Evolutionary conservation across 2,888 invertebrate genomes (phyloP), one percentile per base, ranked within the genome.

Genomic region (Allacma fusca): DNA sequence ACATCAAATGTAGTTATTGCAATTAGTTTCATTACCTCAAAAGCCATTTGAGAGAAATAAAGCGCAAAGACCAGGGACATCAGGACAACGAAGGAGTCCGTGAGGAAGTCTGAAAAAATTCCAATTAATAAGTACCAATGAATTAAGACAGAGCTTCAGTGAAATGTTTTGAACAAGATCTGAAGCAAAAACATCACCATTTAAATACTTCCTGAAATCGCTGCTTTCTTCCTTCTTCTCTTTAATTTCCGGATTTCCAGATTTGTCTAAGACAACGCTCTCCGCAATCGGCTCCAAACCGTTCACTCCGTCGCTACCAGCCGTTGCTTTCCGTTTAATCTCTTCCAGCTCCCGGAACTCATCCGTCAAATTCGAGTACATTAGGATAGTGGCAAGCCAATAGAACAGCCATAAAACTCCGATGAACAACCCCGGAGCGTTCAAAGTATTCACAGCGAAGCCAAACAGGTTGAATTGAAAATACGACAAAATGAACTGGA

Each of bases 1-100:
- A n/a, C n/a, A n/a, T n/a, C 12, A 64, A 23, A 19, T 19, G 16
- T 50, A 12, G 4, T 19, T 50, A 13, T 13, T 13, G n/a, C 16
- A 64, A 12, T 23, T 23, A n/a, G n/a, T n/a, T n/a, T n/a, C n/a
- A n/a, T n/a, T n/a, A 50, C 50, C 50, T 62, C 62, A 26, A 62
- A 24, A 4, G 24, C 23, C 2, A 62, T 62, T 62, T 24, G 23
- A 5, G 62, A 21, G 62, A 62, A 62, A 16, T 19, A 62, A 1
- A 24, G 2, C 1, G 26, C 26, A 62, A 62, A 62, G 1, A 62
- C 24, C 21, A 62, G 2, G 23, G 62, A 62, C 62, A 62, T 62
- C 7, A 62, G 62, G 1, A 62, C 16, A 12, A 62, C 24, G 62
- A 23, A 62, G 4, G 62, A 24, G 24, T 62, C 62, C 62, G 62